Evolutionary conservation across 2,888 invertebrate species (phyloP), one percentile per base, ranked within the genome.

Genomic region (Coelogynopora nodosa): DNA sequence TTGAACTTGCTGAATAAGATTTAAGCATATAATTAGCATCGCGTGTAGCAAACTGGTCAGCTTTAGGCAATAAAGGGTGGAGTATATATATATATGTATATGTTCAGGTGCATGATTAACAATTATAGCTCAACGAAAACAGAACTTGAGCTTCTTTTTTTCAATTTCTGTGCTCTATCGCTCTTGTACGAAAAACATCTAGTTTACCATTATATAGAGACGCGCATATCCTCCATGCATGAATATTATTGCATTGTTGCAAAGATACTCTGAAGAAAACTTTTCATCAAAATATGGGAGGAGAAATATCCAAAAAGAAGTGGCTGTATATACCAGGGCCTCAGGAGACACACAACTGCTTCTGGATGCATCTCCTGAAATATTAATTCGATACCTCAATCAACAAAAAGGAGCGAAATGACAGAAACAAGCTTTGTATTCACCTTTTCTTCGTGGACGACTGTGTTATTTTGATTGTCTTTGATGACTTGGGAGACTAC

Each of bases 391-490:
- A 13, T 26, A 49, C 27, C 74, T 74, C 23, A 10, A 74, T 74
- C 74, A 74, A 74, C 5, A 74, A 74, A 74, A 2, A 74, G 27
- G 74, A 74, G 74, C 27, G 74, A 74, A 74, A 13, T 74, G 74
- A 74, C 74, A 74, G 74, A 74, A 74, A 26, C 74, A n/a, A 74
- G 74, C 23, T 74, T 26, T 13, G 74, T 74, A 74, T 74, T 10
- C 74, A 74, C 2, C 27, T 49, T 18, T 18, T 49, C 49, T 18
- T 10, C 5, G 18, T 5, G 49, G 49, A 18, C 49, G 49, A 10
- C 5, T 13, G 23, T 74, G 74, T 74, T 5, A 13, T 74, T 23
- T 23, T 74, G 74, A 74, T 74, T 74, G 74, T 74, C 74, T 74
- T 74, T 74, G 74, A 74, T 26, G 74, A 74, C 74, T 74, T 74